Evolutionary conservation across 1,140 invertebrate genomes (phyloP).

Genomic region (Microplitis demolitor): DNA sequence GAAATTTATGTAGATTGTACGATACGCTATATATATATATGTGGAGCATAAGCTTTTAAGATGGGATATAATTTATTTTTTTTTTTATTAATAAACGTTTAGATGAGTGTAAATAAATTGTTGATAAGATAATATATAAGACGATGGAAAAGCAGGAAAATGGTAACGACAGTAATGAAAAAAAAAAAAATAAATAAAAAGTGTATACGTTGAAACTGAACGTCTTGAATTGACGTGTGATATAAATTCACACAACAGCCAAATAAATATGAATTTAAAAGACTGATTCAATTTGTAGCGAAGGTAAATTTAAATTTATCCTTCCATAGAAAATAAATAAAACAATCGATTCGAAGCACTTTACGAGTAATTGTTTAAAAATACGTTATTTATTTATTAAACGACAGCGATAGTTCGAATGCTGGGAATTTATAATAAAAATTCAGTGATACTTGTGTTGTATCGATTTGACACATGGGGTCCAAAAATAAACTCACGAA

Average conservation of each 20-base stretch:
- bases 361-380: not conserved
- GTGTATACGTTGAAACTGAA: constrained; percentile 14
- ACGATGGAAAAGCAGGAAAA: no score
- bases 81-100: no score
- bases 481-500: no score
- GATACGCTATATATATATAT: not conserved
- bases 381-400: no score
- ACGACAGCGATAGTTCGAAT: not conserved
- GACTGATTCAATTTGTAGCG: constrained; percentile 11
- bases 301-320: not conserved
- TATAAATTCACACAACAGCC: not conserved
- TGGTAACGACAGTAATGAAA: not conserved
- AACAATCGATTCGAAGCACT: no score
- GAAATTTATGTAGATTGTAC: constrained; percentile 16
- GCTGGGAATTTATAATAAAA: no score
- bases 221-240: not conserved
- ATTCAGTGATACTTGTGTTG: no score
- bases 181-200: not conserved
- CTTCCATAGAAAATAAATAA: no score
- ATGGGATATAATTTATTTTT: no score
- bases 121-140: not conserved
- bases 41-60: not conserved
- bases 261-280: constrained; percentile 11
- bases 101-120: not conserved
- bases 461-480: no score